Evolutionary conservation across 30 jellyfish, hydroid and myxozoan species (phyloP).

Genomic region (Catostylus mosaicus): DNA sequence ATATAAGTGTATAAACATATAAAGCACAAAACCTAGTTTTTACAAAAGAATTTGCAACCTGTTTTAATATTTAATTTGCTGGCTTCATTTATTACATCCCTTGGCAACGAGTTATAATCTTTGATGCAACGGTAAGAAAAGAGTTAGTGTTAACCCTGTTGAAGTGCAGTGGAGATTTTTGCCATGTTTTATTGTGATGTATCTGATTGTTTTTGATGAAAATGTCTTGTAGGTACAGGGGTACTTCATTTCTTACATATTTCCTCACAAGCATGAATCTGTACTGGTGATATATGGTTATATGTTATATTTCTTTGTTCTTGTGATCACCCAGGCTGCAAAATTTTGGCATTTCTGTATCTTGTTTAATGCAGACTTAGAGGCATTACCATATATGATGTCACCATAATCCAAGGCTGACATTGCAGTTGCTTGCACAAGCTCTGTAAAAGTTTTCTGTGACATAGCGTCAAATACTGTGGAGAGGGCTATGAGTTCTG

Average conservation of each 20-base stretch:
- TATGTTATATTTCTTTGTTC: constrained; percentile 58
- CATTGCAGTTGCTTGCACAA: constrained; percentile 42
- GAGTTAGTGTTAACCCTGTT: constrained; percentile 32
- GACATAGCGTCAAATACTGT: constrained; percentile 27
- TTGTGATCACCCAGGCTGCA: constrained; percentile 69
- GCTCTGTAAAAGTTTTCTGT: constrained; percentile 49
- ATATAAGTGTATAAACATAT: too few relatives aligned
- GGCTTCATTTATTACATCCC: constrained; percentile 42
- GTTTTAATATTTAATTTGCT: constrained; percentile 27
- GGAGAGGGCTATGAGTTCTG: neutral
- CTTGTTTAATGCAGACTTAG: constrained; percentile 44
- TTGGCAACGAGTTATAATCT: constrained; percentile 47
- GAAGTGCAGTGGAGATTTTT: constrained; percentile 31
- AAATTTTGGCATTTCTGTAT: constrained; percentile 43
- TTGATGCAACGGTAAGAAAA: constrained; percentile 43
- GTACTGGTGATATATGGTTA: constrained; percentile 57
- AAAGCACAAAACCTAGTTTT: constrained; percentile 34
- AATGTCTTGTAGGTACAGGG: constrained; percentile 40
- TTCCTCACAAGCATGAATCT: constrained; percentile 51
- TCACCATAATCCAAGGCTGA: constrained; percentile 45
- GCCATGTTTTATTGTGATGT: constrained; percentile 35
- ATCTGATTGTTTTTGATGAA: constrained; percentile 48
- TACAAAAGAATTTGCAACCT: constrained; percentile 39
- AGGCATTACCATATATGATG: constrained; percentile 47
- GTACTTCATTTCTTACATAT: constrained; percentile 38